Evolutionary conservation across 2,113 vertebrate species (phyloP).

Genomic region (Chionomys nivalis): DNA sequence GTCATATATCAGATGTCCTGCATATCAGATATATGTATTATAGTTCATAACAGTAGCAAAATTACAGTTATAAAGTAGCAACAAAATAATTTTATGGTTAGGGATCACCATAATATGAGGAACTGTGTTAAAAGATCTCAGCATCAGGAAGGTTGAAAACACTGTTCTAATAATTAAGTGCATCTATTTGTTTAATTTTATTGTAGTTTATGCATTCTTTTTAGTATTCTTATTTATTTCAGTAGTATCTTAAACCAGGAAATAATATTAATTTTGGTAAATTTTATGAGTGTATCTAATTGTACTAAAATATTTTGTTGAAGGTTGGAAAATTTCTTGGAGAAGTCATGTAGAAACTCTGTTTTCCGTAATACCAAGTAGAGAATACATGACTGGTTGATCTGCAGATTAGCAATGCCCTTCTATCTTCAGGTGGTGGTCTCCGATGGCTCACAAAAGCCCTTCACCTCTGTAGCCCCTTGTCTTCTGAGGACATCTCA

Average conservation of each 20-base stretch:
- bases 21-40: background rate
- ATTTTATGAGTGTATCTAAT: background rate
- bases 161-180: background rate
- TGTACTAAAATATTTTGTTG: constrained; percentile 23
- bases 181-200: constrained; percentile 44
- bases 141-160: background rate
- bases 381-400: background rate
- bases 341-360: constrained; percentile 20
- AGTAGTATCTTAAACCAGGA: background rate
- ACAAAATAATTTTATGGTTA: background rate
- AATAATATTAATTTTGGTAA: constrained; percentile 31
- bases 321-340: background rate
- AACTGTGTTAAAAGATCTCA: background rate
- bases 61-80: background rate
- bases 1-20: background rate
- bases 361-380: constrained; percentile 23
- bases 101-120: background rate
- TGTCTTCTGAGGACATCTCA: constrained; percentile 85
- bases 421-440: constrained; percentile 86
- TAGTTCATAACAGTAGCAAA: background rate
- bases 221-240: constrained; percentile 32
- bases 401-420: background rate
- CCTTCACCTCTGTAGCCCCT: constrained; percentile 90
- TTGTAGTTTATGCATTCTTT: constrained; percentile 41
- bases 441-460: constrained; percentile 91